These are phyloP conservation scores for Pseudomyrmex concolor DNA, from an alignment of 1,140 invertebrate species.

Conservation along the genomic window DNA sequence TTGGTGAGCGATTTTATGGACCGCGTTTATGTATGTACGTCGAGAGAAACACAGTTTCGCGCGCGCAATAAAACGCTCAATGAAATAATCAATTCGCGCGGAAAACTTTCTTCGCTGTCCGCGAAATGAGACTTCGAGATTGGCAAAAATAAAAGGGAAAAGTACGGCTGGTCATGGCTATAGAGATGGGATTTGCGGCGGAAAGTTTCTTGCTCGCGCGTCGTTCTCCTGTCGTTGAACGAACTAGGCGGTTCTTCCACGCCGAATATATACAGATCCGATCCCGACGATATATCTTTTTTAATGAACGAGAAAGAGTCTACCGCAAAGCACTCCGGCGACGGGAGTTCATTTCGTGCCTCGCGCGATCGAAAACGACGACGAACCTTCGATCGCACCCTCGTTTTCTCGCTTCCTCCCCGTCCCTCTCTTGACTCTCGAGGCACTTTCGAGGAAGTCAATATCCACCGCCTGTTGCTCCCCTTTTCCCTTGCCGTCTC, in stretches of 20 bases:
- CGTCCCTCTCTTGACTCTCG: slow-evolving; percentile 10
- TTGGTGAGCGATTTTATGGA: neutral
- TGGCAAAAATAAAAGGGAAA: slow-evolving; percentile 11
- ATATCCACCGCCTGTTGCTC: slow-evolving; percentile 72
- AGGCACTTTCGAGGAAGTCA: slow-evolving; percentile 61
- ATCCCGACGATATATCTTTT: slow-evolving; percentile 7
- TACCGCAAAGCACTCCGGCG: neutral
- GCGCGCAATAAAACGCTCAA: neutral
- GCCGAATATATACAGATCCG: slow-evolving; percentile 9
- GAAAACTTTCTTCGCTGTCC: slow-evolving; percentile 1
- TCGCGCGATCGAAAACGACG: neutral
- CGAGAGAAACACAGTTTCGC: neutral
- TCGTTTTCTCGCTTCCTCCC: slow-evolving; percentile 20
- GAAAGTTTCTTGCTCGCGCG: slow-evolving; percentile 17
- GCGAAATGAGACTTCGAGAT: slow-evolving; percentile 10
- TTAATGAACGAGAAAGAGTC: slow-evolving; percentile 34
- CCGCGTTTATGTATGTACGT: neutral
- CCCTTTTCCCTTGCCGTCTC: slow-evolving; percentile 13
- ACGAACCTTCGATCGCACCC: slow-evolving; percentile 12
- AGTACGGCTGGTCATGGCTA: neutral
- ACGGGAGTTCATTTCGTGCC: slow-evolving; percentile 32
- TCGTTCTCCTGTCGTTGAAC: neutral
- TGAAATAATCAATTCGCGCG: slow-evolving; percentile 8
- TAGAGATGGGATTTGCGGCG: slow-evolving; percentile 36
- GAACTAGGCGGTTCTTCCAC: neutral